Percentiles rank a stretch among this genome's conserved stretches.
Conservation (phyloP, 2,888 invertebrate genomes). For the Megastigmus dorsalis region DNA sequence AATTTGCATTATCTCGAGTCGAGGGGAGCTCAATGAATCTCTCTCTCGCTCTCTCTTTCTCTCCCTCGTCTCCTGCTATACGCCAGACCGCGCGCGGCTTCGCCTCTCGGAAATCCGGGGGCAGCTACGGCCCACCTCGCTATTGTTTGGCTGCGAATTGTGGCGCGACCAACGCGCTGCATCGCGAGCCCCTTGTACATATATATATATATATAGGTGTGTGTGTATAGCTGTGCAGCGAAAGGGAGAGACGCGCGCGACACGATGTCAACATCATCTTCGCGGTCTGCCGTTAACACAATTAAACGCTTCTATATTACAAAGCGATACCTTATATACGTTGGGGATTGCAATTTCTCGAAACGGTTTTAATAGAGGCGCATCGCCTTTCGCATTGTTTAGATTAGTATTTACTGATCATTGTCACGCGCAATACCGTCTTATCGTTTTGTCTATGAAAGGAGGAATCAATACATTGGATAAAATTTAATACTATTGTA, state of each 20-base stretch:
- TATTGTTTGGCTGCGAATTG: neutral
- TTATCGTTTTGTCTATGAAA: too few relatives aligned
- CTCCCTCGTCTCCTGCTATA: neutral
- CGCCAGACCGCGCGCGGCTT: neutral
- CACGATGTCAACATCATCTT: slow-evolving; percentile 20
- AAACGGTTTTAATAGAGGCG: too few relatives aligned
- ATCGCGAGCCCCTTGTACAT: neutral
- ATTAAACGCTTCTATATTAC: slow-evolving; percentile 9
- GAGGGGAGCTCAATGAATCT: neutral
- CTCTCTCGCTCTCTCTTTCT: too few relatives aligned
- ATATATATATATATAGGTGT: neutral
- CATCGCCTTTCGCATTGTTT: too few relatives aligned
- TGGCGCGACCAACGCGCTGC: neutral
- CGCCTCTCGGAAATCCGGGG: slow-evolving; percentile 7
- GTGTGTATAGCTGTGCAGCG: too few relatives aligned
- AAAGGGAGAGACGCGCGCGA: neutral
- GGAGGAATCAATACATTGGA: too few relatives aligned
- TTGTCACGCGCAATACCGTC: too few relatives aligned
- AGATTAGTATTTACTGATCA: too few relatives aligned
- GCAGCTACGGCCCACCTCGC: too few relatives aligned
- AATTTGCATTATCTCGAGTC: slow-evolving; percentile 30
- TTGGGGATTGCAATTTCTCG: too few relatives aligned
- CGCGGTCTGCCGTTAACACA: slow-evolving; percentile 8
- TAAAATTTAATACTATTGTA: too few relatives aligned
- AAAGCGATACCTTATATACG: too few relatives aligned